These are phyloP conservation scores for Graptemys geographica DNA, from an alignment of 2,797 vertebrate genomes.

Conservation along the genomic window DNA sequence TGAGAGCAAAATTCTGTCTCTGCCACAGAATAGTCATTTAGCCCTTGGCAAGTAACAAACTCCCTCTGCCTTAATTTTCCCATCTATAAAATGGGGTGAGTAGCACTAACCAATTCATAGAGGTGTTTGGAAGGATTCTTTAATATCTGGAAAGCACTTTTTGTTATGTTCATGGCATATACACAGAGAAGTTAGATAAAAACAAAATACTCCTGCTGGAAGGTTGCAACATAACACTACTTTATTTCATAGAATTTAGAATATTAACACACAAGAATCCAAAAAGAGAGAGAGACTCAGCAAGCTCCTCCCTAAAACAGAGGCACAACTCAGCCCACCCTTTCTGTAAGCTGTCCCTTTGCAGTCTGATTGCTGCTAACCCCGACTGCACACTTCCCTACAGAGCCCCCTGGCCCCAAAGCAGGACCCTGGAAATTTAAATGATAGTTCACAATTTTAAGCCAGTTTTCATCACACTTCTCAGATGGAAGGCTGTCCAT, in stretches of 20 bases:
- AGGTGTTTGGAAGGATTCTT: background rate
- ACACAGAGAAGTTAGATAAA: background rate
- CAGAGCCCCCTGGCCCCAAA: background rate
- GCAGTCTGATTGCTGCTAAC: background rate
- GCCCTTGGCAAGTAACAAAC: background rate
- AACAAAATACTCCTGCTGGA: background rate
- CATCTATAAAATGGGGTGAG: background rate
- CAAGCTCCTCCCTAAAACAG: background rate
- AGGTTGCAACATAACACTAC: background rate
- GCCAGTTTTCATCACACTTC: background rate
- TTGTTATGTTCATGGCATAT: background rate
- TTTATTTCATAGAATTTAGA: background rate
- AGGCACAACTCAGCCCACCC: background rate
- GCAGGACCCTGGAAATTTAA: background rate
- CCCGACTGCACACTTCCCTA: background rate
- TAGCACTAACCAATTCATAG: background rate
- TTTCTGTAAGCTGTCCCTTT: background rate
- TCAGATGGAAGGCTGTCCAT: background rate
- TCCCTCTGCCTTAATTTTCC: background rate
- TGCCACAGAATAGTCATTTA: background rate
- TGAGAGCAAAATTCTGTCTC: rapidly evolving
- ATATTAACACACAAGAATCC: background rate
- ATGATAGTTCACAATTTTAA: background rate
- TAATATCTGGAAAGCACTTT: background rate
- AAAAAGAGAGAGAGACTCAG: background rate